These are phyloP conservation scores for Epirrhoe tristata DNA, from an alignment of 2,888 invertebrate species.

Conservation along the genomic window DNA sequence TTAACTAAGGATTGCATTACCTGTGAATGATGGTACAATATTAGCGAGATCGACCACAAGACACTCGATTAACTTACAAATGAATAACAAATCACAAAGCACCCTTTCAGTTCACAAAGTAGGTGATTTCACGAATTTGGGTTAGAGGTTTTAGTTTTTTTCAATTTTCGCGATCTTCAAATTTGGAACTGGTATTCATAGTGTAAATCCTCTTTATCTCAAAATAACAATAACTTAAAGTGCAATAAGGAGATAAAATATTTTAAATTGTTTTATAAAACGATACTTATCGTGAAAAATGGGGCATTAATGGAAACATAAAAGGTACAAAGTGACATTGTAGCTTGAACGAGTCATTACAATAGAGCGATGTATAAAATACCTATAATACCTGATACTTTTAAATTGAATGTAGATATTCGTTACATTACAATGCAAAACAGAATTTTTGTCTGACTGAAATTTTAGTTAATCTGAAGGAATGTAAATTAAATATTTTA, in stretches of 20 bases:
- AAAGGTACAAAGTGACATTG: constrained; percentile 29
- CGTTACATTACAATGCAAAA: neutral
- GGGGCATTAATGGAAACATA: constrained; percentile 31
- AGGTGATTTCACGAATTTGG: too few relatives aligned
- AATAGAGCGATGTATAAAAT: constrained; percentile 37
- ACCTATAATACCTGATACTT: constrained; percentile 18
- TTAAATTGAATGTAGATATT: constrained; percentile 33
- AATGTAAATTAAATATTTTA: too few relatives aligned
- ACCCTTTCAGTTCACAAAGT: too few relatives aligned
- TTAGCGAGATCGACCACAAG: too few relatives aligned
- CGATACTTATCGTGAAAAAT: constrained; percentile 33
- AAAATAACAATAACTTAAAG: constrained; percentile 10
- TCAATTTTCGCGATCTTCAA: too few relatives aligned
- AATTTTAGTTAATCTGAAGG: too few relatives aligned
- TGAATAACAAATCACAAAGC: too few relatives aligned
- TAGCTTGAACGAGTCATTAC: constrained; percentile 28
- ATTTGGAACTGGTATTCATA: too few relatives aligned
- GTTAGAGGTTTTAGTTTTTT: too few relatives aligned
- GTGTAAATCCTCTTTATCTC: constrained; percentile 1
- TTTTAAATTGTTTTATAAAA: constrained; percentile 35
- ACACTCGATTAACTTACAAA: too few relatives aligned
- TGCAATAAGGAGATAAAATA: constrained; percentile 23
- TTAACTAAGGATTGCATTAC: too few relatives aligned
- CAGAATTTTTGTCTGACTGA: neutral
- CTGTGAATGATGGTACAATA: too few relatives aligned